A percentile compares a stretch with the other conserved stretches of the same genome.
These are phyloP conservation scores for Coptodon rendalli DNA, from an alignment of 2,113 vertebrate species.

Conservation along the genomic window DNA sequence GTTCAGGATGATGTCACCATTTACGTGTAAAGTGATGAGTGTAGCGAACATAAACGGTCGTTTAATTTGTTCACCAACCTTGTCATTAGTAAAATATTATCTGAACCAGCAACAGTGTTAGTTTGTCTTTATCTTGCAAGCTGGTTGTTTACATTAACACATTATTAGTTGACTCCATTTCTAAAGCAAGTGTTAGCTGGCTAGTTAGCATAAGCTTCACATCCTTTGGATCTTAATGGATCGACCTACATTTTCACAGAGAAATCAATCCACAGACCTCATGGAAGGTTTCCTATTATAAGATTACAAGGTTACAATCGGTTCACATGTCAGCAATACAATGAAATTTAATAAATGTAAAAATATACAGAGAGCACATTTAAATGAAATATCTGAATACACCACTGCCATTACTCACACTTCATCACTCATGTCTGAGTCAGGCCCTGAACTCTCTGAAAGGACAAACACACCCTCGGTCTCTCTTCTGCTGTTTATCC, in stretches of 20 bases:
- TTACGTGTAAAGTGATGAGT: no score
- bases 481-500: constrained; percentile 23
- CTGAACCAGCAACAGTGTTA: not conserved
- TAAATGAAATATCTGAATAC: not conserved
- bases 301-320: not conserved
- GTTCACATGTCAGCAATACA: not conserved
- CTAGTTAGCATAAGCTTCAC: not conserved
- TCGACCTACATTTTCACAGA: not conserved
- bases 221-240: not conserved
- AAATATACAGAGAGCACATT: not conserved
- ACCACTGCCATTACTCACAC: not conserved
- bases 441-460: not conserved
- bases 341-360: not conserved
- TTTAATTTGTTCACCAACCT: not conserved
- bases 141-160: not conserved
- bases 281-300: not conserved
- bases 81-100: not conserved
- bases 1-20: not conserved
- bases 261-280: not conserved
- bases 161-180: not conserved
- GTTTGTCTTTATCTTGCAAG: not conserved
- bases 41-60: no score
- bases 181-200: not conserved
- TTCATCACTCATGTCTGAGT: not conserved
- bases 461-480: not conserved